Percentiles rank a stretch among this genome's conserved stretches.
These are phyloP conservation scores for Oxyscelio sp. DNA, from an alignment of 2,888 invertebrate species.

Conservation along the genomic window DNA sequence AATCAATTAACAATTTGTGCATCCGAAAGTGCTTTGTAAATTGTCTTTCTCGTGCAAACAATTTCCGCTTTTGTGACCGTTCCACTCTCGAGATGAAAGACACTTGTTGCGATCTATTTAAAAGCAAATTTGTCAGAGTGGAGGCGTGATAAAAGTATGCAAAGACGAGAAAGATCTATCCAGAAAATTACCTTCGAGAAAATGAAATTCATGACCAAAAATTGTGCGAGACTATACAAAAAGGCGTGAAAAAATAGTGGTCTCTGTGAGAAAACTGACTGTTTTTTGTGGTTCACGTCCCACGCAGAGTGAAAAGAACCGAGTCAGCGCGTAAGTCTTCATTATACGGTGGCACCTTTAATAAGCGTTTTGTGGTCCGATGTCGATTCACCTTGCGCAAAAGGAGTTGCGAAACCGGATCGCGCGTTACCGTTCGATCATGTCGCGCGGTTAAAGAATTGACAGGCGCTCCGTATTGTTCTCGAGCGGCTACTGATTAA, in stretches of 20 bases:
- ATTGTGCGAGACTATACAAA: not conserved
- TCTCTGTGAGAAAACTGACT: conserved; percentile 34
- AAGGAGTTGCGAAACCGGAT: conserved; percentile 70
- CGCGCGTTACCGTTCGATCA: conserved; percentile 54
- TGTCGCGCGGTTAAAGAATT: conserved; percentile 49
- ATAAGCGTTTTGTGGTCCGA: conserved; percentile 57
- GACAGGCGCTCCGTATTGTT: conserved; percentile 54
- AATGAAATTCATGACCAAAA: conserved; percentile 29
- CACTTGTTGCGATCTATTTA: too few relatives aligned
- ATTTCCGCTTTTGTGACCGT: too few relatives aligned
- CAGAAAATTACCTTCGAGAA: conserved; percentile 44
- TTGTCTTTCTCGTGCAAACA: too few relatives aligned
- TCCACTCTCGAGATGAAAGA: too few relatives aligned
- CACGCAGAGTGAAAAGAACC: conserved; percentile 72
- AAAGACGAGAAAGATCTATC: too few relatives aligned
- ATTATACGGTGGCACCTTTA: conserved; percentile 63
- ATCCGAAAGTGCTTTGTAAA: too few relatives aligned
- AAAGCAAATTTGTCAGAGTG: too few relatives aligned
- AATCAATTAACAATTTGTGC: too few relatives aligned
- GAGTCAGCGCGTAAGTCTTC: conserved; percentile 73
- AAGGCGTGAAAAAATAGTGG: too few relatives aligned
- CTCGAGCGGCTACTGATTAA: conserved; percentile 47
- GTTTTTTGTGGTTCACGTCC: conserved; percentile 68
- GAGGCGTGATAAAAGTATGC: too few relatives aligned
- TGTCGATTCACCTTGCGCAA: conserved; percentile 60